Evolutionary conservation across 2,888 invertebrate species (phyloP).

Genomic region (Cactoblastis cactorum): DNA sequence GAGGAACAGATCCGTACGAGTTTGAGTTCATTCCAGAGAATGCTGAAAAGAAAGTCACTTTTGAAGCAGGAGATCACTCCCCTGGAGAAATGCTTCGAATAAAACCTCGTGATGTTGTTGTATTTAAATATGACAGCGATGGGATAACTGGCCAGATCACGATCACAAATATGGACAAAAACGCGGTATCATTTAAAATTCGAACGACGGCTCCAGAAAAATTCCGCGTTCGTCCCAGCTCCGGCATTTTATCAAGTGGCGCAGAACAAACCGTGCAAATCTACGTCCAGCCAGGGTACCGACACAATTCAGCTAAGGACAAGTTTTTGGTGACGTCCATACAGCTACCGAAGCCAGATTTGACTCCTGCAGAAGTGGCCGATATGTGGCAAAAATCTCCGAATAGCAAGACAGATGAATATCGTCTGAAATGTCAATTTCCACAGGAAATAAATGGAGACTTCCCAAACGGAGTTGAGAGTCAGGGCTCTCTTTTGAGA

Average conservation of each 20-base stretch:
- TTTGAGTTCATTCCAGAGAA: constrained; percentile 85
- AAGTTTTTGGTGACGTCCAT: constrained; percentile 94
- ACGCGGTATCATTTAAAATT: constrained; percentile 82
- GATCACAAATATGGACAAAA: constrained; percentile 84
- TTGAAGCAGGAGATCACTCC: constrained; percentile 64
- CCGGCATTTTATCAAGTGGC: constrained; percentile 85
- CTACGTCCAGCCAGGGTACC: constrained; percentile 86
- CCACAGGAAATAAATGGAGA: constrained; percentile 59
- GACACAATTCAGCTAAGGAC: constrained; percentile 84
- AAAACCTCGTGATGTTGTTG: constrained; percentile 84
- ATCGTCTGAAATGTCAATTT: constrained; percentile 85
- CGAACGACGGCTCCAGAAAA: constrained; percentile 98
- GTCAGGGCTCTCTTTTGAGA: constrained; percentile 85
- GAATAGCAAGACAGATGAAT: constrained; percentile 82
- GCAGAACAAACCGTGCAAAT: constrained; percentile 83
- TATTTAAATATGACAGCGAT: constrained; percentile 83
- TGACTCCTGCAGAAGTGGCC: constrained; percentile 80
- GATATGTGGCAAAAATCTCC: constrained; percentile 86
- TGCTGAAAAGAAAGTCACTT: constrained; percentile 70
- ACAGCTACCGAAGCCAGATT: constrained; percentile 79
- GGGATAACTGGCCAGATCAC: constrained; percentile 84
- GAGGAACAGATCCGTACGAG: constrained; percentile 86
- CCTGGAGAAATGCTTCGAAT: constrained; percentile 80
- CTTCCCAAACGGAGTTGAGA: constrained; percentile 73
- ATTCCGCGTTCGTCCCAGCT: constrained; percentile 94